Evolutionary conservation across 1,140 invertebrate genomes (phyloP), one percentile per base, ranked within the genome.

Genomic region (Drosophila simulans): DNA sequence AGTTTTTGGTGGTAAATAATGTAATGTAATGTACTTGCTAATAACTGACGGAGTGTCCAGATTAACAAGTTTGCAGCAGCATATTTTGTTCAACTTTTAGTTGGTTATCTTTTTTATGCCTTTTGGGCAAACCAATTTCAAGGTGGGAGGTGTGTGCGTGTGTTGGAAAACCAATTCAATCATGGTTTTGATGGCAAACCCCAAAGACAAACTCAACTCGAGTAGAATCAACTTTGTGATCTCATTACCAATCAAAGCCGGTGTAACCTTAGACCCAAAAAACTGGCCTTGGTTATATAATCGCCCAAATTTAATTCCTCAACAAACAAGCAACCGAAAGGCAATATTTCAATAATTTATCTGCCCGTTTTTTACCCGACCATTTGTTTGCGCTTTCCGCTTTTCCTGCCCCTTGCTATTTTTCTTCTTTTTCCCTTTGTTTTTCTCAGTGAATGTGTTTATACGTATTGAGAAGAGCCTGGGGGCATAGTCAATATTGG

Each of bases 321-420:
- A 31, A 31, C 69, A 83, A 83, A 83, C 80, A 83, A 10, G 34
- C 11, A 31, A 46, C 12, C 15, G 51, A 49, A 56, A 27, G 64
- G 52, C 68, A 57, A 58, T 76, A 78, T 84, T 79, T 83, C 70
- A 76, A 83, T 84, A 84, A 83, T 71, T 84, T 84, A 54, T 82
- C 25, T 56, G 25, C 11, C 62, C 25, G 39, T 54, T 51, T 40
- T 46, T 48, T 49, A n/a, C 22, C 11, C 20, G 12, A 27, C 40
- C 27, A 15, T 34, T 31, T 34, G 48, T 48, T 48, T 48, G 22
- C n/a, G 46, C 22, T 48, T 48, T 55, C n/a, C 22, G 1, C 2
- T 17, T 22, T 43, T 39, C 5, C 20, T 40, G 31, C 31, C 31
- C 31, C 31, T 31, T 31, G 7, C 31, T 31, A 31, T 31, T 31